Evolutionary conservation across 2,113 vertebrate genomes (phyloP).

Genomic region (Ploceus nigricollis): DNA sequence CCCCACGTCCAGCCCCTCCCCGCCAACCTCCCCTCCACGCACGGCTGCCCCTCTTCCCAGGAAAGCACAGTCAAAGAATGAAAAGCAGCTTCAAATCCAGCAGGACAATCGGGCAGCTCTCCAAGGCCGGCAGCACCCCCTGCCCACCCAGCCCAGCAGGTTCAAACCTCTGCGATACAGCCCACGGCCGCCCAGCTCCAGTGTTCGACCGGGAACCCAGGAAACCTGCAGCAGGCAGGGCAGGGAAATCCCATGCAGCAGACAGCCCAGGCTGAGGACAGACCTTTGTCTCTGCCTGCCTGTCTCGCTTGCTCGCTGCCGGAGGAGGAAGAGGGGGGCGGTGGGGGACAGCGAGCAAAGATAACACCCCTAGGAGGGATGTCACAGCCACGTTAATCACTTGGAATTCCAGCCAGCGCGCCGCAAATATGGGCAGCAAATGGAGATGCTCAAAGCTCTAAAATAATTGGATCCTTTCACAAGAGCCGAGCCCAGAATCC

Average conservation of each 20-base stretch:
- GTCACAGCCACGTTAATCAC: constrained; percentile 61
- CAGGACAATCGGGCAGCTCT: neutral
- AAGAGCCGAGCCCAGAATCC: constrained; percentile 48
- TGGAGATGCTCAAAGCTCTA: constrained; percentile 62
- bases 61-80: neutral
- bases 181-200: neutral
- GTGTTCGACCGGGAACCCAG: neutral
- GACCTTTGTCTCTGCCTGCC: constrained; percentile 64
- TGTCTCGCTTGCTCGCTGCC: constrained; percentile 25
- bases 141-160: constrained; percentile 31
- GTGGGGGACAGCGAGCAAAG: constrained; percentile 54
- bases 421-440: constrained; percentile 62
- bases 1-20: neutral
- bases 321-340: constrained; percentile 48
- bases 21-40: neutral
- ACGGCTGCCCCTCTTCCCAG: neutral
- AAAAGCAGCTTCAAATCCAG: neutral
- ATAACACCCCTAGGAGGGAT: constrained; percentile 67
- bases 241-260: constrained; percentile 46
- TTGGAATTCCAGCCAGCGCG: constrained; percentile 46
- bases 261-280: constrained; percentile 59
- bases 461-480: constrained; percentile 66
- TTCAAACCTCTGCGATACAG: constrained; percentile 37
- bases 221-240: constrained; percentile 30
- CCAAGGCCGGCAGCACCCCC: neutral